A percentile compares a stretch with the other conserved stretches of the same genome.
Evolutionary conservation across 2,888 invertebrate genomes (phyloP).

Genomic region (Allygus modestus): DNA sequence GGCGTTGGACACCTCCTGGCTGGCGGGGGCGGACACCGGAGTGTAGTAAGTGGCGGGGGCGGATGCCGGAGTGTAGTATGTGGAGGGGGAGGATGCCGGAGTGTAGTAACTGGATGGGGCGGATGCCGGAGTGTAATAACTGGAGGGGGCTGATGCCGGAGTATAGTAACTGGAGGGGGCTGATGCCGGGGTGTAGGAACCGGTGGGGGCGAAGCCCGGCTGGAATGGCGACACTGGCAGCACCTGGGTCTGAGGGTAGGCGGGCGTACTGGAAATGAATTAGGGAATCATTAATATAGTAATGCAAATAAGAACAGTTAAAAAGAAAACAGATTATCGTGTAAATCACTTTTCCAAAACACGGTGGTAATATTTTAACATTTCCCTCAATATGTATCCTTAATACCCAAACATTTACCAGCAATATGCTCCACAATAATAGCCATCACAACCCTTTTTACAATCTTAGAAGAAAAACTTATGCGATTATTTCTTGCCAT

Average conservation of each 20-base stretch:
- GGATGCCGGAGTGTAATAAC: slow-evolving; percentile 41
- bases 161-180: not conserved
- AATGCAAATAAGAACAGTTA: too few species aligned
- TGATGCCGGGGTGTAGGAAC: slow-evolving; percentile 45
- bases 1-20: slow-evolving; percentile 40
- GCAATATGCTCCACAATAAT: too few species aligned
- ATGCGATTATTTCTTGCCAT: too few species aligned
- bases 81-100: slow-evolving; percentile 2
- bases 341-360: too few species aligned
- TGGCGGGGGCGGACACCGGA: slow-evolving; percentile 5
- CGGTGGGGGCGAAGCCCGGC: slow-evolving; percentile 15
- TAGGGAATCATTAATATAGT: too few species aligned
- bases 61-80: slow-evolving; percentile 50
- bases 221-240: slow-evolving; percentile 55
- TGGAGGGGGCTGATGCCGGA: not conserved
- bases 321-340: too few species aligned
- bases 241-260: slow-evolving; percentile 36
- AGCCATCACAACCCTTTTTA: too few species aligned
- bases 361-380: too few species aligned
- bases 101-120: not conserved
- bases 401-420: too few species aligned
- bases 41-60: not conserved
- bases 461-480: too few species aligned
- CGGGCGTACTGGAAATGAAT: slow-evolving; percentile 37
- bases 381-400: too few species aligned